Conservation (phyloP, 2,888 invertebrate species). For the Scrobipalpa atriplicella region DNA sequence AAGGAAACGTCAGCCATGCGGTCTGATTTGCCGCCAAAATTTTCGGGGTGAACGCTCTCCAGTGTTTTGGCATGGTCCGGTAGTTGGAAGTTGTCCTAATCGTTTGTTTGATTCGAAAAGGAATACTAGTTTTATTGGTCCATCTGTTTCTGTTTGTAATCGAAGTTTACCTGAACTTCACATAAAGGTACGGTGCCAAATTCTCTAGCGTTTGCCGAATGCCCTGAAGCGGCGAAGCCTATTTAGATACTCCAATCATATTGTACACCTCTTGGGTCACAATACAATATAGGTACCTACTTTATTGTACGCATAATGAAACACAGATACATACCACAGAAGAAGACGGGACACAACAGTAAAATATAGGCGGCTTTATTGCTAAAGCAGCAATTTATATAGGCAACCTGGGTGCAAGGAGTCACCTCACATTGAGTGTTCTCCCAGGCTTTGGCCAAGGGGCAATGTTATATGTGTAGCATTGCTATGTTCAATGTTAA, state of each 20-base stretch:
- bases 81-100: slow-evolving; percentile 75
- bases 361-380: too few relatives aligned
- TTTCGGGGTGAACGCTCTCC: slow-evolving; percentile 77
- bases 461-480: too few relatives aligned
- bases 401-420: too few relatives aligned
- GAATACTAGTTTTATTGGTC: slow-evolving; percentile 54
- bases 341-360: too few relatives aligned
- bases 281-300: too few relatives aligned
- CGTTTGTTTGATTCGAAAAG: slow-evolving; percentile 73
- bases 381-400: too few relatives aligned
- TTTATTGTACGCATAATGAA: too few relatives aligned
- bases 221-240: neutral
- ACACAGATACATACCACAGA: neutral
- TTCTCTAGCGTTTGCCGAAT: too few relatives aligned
- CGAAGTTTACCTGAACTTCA: slow-evolving; percentile 32
- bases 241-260: neutral
- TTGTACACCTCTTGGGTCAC: neutral
- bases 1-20: slow-evolving; percentile 68
- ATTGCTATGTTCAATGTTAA: too few relatives aligned
- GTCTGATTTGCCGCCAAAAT: slow-evolving; percentile 76
- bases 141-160: slow-evolving; percentile 44
- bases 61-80: slow-evolving; percentile 75
- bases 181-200: neutral
- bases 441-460: too few relatives aligned
- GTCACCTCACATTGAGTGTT: too few relatives aligned